Evolutionary conservation across 2,888 invertebrate genomes (phyloP), one percentile per base, ranked within the genome.

Genomic region (Piscicola geometra): DNA sequence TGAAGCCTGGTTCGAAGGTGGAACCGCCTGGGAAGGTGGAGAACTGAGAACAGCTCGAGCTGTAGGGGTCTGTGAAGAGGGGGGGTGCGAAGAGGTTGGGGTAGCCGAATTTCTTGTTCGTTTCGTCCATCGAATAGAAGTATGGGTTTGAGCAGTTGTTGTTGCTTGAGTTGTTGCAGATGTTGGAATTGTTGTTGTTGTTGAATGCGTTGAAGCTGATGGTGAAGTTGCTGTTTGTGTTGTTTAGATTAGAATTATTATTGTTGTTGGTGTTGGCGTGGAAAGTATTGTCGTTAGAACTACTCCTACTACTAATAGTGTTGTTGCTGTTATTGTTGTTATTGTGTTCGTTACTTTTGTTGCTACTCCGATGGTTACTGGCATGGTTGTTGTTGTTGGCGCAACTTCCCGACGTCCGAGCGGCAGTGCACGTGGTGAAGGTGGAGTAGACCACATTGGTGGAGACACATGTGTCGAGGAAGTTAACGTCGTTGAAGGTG

Each of bases 51-150:
- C 73, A 73, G 36, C 73, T 73, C n/a, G 73, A 60, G 33, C 41
- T 73, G 36, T 73, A 73, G 0, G 73, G 73, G 56, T 73, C 73
- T n/a, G 73, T 21, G 56, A 73, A 73, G n/a, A 73, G 41, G 18
- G 73, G 25, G 35, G 73, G 73, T 5, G 73, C 73, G 52, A 73
- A 73, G 47, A 73, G 60, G 36, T 73, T 73, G 12, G 73, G 73
- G 33, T 73, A 73, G 3, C 64, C 41, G 30, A 73, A 73, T 33
- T 73, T 73, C 36, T 73, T 73, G 28, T 52, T 52, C 9, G 60
- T 33, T n/a, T 73, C 73, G 33, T 73, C 73, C 9, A 73, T 35
- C 18, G 56, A 28, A 30, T 73, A 73, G 52, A 50, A 73, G 41
- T 64, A 56, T 3, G 60, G 60, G n/a, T 56, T 60, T 21, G 64